A percentile compares a stretch with the other conserved stretches of the same genome.
Evolutionary conservation across 2,797 vertebrate genomes (phyloP).

Genomic region (Hylomyscus alleni): DNA sequence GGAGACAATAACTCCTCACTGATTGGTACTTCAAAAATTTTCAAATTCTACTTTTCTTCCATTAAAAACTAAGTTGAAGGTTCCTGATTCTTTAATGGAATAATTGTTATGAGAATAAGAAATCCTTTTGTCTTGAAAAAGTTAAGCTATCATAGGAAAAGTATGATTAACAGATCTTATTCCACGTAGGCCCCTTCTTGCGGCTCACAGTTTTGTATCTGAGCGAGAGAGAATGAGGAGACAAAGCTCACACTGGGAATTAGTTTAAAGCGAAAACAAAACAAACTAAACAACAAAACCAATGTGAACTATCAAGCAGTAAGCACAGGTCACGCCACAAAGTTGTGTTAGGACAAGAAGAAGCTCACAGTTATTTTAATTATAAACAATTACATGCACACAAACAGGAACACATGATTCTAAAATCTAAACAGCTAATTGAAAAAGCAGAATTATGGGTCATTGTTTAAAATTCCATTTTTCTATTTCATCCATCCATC

Average conservation of each 20-base stretch:
- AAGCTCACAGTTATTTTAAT: slow-evolving; percentile 42
- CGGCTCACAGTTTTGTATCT: background rate
- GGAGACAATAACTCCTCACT: slow-evolving; percentile 49
- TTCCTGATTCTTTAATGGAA: slow-evolving; percentile 10
- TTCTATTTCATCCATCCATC: background rate
- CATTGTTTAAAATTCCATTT: slow-evolving; percentile 31
- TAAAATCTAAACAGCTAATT: background rate
- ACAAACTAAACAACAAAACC: background rate
- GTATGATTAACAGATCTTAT: background rate
- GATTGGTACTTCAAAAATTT: slow-evolving; percentile 59
- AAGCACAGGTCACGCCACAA: background rate
- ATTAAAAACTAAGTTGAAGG: slow-evolving; percentile 35
- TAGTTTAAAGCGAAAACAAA: background rate
- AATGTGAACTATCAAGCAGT: background rate
- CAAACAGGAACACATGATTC: background rate
- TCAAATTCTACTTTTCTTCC: background rate
- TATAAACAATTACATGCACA: background rate
- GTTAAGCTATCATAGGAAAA: slow-evolving; percentile 13
- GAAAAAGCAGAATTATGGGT: background rate
- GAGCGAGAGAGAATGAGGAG: background rate
- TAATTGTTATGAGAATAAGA: background rate
- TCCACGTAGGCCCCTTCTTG: background rate
- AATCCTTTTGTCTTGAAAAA: slow-evolving; percentile 34
- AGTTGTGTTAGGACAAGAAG: slow-evolving; percentile 24
- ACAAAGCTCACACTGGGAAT: background rate